Conservation (phyloP, 2,113 vertebrate species). For the Labeo rohita region DNA sequence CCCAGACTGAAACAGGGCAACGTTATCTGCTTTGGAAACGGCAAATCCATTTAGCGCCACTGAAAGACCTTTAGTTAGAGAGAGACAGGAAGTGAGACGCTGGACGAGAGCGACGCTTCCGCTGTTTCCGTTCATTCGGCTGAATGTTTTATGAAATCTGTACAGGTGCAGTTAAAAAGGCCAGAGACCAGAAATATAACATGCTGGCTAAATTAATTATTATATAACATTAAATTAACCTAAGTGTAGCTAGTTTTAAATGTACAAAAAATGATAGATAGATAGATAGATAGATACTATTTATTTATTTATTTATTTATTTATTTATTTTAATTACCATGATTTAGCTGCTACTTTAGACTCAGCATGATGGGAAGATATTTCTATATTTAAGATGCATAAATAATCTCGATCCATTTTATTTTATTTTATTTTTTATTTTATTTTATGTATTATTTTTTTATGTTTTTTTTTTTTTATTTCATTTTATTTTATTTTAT, state of each 20-base stretch:
- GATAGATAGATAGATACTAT: no score
- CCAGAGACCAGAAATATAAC: not conserved
- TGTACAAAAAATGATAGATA: no score
- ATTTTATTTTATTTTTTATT: no score
- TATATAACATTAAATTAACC: not conserved
- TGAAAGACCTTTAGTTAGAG: conserved; percentile 14
- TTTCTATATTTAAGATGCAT: no score
- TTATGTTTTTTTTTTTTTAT: no score
- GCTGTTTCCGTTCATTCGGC: not conserved
- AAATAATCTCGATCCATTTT: no score
- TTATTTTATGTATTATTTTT: no score
- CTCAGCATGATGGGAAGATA: no score
- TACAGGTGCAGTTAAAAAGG: not conserved
- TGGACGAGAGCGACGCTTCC: no score
- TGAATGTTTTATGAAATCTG: not conserved
- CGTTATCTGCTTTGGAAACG: conserved; percentile 21
- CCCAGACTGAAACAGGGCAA: conserved; percentile 29
- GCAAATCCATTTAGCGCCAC: conserved; percentile 36
- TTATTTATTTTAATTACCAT: no score
- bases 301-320: not conserved
- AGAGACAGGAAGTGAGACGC: not conserved
- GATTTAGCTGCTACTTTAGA: no score
- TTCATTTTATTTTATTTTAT: no score
- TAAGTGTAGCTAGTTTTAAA: not conserved
- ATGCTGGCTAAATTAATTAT: not conserved